These are phyloP conservation scores for Scatophagus argus DNA, from an alignment of 2,113 vertebrate species.

Conservation along the genomic window DNA sequence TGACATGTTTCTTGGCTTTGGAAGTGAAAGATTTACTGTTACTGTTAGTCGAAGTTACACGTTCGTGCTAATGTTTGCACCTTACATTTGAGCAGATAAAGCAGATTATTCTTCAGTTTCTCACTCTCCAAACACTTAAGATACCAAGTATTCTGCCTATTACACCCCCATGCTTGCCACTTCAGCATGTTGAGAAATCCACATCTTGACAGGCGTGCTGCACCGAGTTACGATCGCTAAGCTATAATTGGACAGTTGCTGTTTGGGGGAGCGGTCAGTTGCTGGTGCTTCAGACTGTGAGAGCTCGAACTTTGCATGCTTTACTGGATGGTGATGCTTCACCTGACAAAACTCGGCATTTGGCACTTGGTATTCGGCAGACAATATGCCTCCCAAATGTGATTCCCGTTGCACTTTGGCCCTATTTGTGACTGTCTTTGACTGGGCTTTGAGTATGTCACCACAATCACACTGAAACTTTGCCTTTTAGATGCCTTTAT, in stretches of 20 bases:
- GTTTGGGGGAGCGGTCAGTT: background rate
- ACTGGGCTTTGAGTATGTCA: background rate
- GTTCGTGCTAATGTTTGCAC: background rate
- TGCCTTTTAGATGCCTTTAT: background rate
- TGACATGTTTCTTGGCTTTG: background rate
- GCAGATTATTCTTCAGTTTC: too few relatives aligned
- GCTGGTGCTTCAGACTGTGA: background rate
- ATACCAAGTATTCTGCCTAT: background rate
- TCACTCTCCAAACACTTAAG: background rate
- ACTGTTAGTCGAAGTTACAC: background rate
- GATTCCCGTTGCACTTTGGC: background rate
- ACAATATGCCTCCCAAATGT: background rate
- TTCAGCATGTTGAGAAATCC: slow-evolving; percentile 8
- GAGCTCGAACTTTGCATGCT: background rate
- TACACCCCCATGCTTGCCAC: background rate
- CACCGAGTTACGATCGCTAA: slow-evolving; percentile 2
- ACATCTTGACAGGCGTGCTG: slow-evolving; percentile 10
- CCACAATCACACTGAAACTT: background rate
- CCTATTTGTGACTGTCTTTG: background rate
- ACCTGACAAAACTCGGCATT: background rate
- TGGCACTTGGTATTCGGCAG: background rate
- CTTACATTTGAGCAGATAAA: background rate
- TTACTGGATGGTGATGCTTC: background rate
- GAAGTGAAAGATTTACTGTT: background rate
- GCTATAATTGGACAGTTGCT: slow-evolving; percentile 1